These are phyloP conservation scores for Chamaea fasciata DNA, from an alignment of 2,113 vertebrate species.

Conservation along the genomic window DNA sequence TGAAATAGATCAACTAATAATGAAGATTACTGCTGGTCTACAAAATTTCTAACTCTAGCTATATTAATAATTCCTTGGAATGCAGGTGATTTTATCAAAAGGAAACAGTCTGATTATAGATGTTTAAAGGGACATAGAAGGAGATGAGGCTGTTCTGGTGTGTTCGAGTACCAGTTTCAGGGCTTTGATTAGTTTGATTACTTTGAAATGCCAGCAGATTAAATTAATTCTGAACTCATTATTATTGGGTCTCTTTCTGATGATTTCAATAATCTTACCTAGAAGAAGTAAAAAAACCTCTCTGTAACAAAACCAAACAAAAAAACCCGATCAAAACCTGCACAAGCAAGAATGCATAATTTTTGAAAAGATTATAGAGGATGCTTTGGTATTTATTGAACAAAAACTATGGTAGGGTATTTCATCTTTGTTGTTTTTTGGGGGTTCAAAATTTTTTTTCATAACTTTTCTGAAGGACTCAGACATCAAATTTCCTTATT, in stretches of 20 bases:
- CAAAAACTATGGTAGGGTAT: not conserved
- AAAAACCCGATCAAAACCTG: not conserved
- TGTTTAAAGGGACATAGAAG: not conserved
- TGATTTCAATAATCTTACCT: not conserved
- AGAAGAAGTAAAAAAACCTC: not conserved
- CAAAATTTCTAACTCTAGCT: not conserved
- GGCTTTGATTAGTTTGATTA: not conserved
- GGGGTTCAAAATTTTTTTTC: not conserved
- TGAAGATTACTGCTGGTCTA: not conserved
- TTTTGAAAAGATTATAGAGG: not conserved
- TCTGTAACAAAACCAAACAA: not conserved
- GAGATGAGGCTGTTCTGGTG: not conserved
- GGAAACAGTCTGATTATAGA: not conserved
- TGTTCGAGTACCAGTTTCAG: not conserved
- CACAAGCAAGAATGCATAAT: not conserved
- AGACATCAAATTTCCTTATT: not conserved
- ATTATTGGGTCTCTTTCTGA: not conserved
- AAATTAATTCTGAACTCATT: not conserved
- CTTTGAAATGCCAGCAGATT: not conserved
- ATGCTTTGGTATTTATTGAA: not conserved
- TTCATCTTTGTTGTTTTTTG: not conserved
- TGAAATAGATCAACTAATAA: not conserved
- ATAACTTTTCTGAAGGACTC: not conserved
- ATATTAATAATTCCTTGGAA: not conserved
- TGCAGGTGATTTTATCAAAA: not conserved